These are phyloP conservation scores for Cotesia typhae DNA, from an alignment of 1,140 invertebrate genomes.

Conservation along the genomic window DNA sequence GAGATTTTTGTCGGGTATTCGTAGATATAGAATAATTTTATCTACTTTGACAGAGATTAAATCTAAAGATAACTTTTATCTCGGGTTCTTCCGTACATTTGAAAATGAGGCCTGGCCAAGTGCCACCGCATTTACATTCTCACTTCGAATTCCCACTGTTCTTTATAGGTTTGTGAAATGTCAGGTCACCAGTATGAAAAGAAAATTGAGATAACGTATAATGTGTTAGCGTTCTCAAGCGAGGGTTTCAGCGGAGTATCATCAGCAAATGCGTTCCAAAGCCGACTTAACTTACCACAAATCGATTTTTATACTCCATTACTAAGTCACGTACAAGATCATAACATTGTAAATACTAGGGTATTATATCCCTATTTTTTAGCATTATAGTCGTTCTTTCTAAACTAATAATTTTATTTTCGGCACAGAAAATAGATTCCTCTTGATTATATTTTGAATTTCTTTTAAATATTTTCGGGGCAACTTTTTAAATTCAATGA, in stretches of 20 bases:
- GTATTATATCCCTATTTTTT: no score
- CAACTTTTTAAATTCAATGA: no score
- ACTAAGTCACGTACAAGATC: no score
- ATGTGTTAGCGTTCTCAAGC: not conserved
- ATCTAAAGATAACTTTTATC: constrained; percentile 9
- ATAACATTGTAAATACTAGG: no score
- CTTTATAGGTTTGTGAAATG: constrained; percentile 37
- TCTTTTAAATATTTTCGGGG: no score
- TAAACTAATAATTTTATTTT: no score
- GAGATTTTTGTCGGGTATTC: not conserved
- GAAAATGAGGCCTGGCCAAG: constrained; percentile 41
- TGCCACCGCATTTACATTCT: constrained; percentile 53
- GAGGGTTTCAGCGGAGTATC: not conserved
- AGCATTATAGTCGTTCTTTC: no score
- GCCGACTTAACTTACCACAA: constrained; percentile 13
- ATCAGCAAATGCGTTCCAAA: not conserved
- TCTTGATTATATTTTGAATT: no score
- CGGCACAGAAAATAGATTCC: no score
- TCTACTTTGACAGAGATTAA: constrained; percentile 10
- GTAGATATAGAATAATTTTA: not conserved
- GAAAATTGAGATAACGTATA: no score
- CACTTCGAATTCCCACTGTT: constrained; percentile 47
- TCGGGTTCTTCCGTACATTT: constrained; percentile 15
- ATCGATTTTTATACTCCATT: constrained; percentile 15
- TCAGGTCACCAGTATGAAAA: not conserved